These are phyloP conservation scores for Sebastes minor DNA, from an alignment of 2,797 vertebrate genomes.

Conservation along the genomic window DNA sequence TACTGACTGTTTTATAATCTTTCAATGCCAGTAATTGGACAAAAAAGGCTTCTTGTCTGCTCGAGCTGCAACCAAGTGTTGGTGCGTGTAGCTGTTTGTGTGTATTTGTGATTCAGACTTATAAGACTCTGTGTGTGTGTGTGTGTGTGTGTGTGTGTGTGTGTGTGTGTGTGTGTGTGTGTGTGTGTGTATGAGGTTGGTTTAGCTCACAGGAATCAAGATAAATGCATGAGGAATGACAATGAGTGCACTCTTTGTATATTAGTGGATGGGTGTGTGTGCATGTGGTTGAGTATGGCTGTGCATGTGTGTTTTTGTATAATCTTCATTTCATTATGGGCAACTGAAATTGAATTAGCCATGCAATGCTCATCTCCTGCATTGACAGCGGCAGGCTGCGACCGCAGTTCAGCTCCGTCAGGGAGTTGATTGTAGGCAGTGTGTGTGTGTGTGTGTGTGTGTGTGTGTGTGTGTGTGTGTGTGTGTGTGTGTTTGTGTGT, in stretches of 20 bases:
- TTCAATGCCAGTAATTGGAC: conserved; percentile 5
- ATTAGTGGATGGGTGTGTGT: background rate
- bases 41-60: conserved; percentile 23
- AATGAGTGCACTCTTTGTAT: background rate
- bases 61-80: background rate
- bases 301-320: conserved; percentile 25
- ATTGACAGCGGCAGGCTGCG: background rate
- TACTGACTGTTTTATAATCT: background rate
- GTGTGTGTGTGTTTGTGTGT: background rate
- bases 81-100: background rate
- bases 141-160: background rate
- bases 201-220: background rate
- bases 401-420: background rate
- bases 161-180: conserved; percentile 7
- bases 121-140: conserved; percentile 6
- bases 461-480: background rate
- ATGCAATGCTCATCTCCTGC: conserved; percentile 20
- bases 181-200: background rate
- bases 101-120: background rate
- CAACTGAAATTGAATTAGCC: conserved; percentile 51
- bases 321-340: conserved; percentile 57
- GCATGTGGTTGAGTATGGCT: conserved; percentile 5
- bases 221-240: conserved; percentile 8
- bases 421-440: background rate
- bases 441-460: background rate